A percentile compares a stretch with the other conserved stretches of the same genome.
phyloP scores from a whole-genome alignment of 1,140 invertebrate species.

The Tribolium castaneum region DNA sequence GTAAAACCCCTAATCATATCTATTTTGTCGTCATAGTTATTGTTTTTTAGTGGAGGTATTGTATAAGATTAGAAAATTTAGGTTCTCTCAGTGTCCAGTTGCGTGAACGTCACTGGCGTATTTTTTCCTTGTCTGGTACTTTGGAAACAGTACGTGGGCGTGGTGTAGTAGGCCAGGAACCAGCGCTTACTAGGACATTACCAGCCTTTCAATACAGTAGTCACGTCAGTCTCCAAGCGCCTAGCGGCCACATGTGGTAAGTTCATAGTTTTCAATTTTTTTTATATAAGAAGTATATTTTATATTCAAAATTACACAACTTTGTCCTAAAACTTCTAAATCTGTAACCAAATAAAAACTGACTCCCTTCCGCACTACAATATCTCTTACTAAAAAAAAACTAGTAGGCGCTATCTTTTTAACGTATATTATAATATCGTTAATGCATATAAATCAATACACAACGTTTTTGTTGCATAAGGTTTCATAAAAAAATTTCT shows the following conservation, averaged over 20 bases:
- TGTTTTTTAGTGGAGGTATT: conserved; percentile 90
- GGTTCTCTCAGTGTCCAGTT: conserved; percentile 90
- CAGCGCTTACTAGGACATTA: conserved; percentile 84
- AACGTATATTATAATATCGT: no score
- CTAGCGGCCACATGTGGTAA: conserved; percentile 98
- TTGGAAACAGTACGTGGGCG: conserved; percentile 93
- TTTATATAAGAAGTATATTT: no score
- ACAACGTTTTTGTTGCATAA: no score
- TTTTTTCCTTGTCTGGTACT: conserved; percentile 94
- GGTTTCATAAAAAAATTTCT: no score
- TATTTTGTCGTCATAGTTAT: background rate
- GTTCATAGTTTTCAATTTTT: no score
- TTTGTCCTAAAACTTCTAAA: no score
- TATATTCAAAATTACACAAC: no score
- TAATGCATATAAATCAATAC: no score
- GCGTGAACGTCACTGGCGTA: conserved; percentile 95
- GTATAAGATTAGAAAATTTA: conserved; percentile 95
- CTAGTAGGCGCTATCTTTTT: no score
- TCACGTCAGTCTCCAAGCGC: conserved; percentile 95
- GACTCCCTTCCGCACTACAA: no score
- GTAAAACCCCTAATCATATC: conserved; percentile 66
- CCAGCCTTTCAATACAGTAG: conserved; percentile 98
- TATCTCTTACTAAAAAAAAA: no score
- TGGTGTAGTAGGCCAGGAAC: conserved; percentile 96
- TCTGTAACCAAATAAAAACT: no score